Evolutionary conservation across 1,140 invertebrate species (phyloP), one percentile per base, ranked within the genome.

Genomic region (Paracyclopina nana): DNA sequence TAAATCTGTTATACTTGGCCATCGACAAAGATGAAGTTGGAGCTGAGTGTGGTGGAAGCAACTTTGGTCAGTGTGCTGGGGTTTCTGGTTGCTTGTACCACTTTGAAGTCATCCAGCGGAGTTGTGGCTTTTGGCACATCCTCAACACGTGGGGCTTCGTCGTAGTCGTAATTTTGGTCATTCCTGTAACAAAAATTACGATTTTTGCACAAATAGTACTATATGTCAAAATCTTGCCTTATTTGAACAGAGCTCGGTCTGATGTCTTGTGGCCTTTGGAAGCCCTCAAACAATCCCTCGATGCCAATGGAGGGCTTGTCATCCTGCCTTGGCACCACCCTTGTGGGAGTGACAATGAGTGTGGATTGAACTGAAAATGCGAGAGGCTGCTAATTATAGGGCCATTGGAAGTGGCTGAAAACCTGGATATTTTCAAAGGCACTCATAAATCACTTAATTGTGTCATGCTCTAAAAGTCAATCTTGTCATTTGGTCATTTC

Each of bases 21-120:
- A 41, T 50, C 55, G 12, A 34, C 54, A 16, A 30, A 26, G 8
- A 54, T 27, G 29, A 48, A 25, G 30, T 46, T 20, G 14, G 27
- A 9, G 6, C 12, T 40, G 6, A 25, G 14, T 26, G 54, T 31
- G 18, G 24, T 77, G 46, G 73, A 68, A 34, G n/a, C 49, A 16
- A 52, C 51, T 18, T 28, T 18, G 20, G 50, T 31, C 30, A 28
- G 44, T n/a, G 48, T 34, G n/a, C n/a, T n/a, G 30, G n/a, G n/a
- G 25, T 12, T 11, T 4, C 16, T 14, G 11, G 28, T 18, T 52
- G 18, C 1, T 49, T 46, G 9, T 28, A 31, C 5, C 14, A 48
- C 29, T 12, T 48, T 26, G 18, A 48, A 48, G 4, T 38, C 34
- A 38, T 22, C 27, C 30, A n/a, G 9, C 14, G 30, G 30, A 31